Percentiles rank a stretch among this genome's conserved stretches.
These are phyloP conservation scores for Scomberomorus guttatus DNA, from an alignment of 2,797 vertebrate genomes.

Conservation along the genomic window DNA sequence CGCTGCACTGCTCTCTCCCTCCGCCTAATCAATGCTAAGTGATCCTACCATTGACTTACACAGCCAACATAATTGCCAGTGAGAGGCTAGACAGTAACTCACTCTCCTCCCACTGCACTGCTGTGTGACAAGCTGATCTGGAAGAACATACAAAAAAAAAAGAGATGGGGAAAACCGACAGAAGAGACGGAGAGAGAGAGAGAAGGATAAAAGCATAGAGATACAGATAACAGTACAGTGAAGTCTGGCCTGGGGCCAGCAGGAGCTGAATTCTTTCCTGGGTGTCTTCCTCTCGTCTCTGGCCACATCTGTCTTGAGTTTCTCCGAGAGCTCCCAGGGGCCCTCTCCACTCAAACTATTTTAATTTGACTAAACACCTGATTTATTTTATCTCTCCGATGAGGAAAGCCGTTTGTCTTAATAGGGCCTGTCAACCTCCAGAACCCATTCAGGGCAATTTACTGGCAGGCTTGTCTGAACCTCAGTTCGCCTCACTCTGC, in stretches of 20 bases:
- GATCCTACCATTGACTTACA: constrained; percentile 89
- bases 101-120: constrained; percentile 82
- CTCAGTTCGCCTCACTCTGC: constrained; percentile 77
- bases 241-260: constrained; percentile 82
- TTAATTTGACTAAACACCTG: constrained; percentile 99
- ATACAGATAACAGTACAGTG: constrained; percentile 73
- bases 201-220: constrained; percentile 57
- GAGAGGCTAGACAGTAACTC: constrained; percentile 88
- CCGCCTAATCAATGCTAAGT: constrained; percentile 89
- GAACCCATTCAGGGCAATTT: constrained; percentile 96
- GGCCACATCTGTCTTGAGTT: constrained; percentile 99
- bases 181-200: constrained; percentile 37
- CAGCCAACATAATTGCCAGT: constrained; percentile 87
- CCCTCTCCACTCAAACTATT: constrained; percentile 99
- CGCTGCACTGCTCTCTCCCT: constrained; percentile 76
- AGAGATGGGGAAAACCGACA: constrained; percentile 58
- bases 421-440: constrained; percentile 99
- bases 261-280: constrained; percentile 87
- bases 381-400: constrained; percentile 99
- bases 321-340: constrained; percentile 94
- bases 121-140: constrained; percentile 83
- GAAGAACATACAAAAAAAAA: constrained; percentile 57
- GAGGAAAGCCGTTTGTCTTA: constrained; percentile 99
- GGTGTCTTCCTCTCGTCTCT: constrained; percentile 93
- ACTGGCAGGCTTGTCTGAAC: constrained; percentile 91